Conservation (phyloP, 92 coral and sea anemone genomes). For the Porites rus region DNA sequence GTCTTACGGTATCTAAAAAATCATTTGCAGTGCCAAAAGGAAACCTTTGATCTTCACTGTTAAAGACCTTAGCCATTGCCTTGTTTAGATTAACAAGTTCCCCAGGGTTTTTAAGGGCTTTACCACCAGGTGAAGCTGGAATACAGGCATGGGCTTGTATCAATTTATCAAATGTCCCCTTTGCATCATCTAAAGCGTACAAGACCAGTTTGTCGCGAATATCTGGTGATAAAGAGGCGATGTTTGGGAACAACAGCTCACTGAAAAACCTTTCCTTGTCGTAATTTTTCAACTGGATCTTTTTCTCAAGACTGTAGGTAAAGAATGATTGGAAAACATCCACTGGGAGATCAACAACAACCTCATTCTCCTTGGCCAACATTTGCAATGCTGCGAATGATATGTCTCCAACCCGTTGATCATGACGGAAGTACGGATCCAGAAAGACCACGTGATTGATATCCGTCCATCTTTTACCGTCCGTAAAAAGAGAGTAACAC, state of each 20-base stretch:
- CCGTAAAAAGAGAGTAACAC: constrained; percentile 27
- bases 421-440: constrained; percentile 60
- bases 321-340: constrained; percentile 60
- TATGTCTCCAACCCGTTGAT: constrained; percentile 48
- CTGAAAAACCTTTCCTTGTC: constrained; percentile 58
- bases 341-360: constrained; percentile 68
- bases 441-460: constrained; percentile 59
- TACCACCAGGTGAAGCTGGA: constrained; percentile 76
- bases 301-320: constrained; percentile 11
- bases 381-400: constrained; percentile 47
- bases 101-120: constrained; percentile 50
- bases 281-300: constrained; percentile 39
- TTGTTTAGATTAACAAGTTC: constrained; percentile 72
- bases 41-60: constrained; percentile 74
- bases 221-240: constrained; percentile 5
- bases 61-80: constrained; percentile 55
- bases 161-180: constrained; percentile 16
- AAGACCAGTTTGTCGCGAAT: constrained; percentile 60
- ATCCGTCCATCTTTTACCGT: constrained; percentile 66
- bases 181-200: constrained; percentile 59
- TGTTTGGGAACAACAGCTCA: constrained; percentile 74
- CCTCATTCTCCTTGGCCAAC: background rate
- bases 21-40: constrained; percentile 54
- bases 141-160: constrained; percentile 62
- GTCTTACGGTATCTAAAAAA: constrained; percentile 37